Evolutionary conservation across 30 jellyfish, hydroid and myxozoan species (phyloP).

Genomic region (Cassiopea xamachana): DNA sequence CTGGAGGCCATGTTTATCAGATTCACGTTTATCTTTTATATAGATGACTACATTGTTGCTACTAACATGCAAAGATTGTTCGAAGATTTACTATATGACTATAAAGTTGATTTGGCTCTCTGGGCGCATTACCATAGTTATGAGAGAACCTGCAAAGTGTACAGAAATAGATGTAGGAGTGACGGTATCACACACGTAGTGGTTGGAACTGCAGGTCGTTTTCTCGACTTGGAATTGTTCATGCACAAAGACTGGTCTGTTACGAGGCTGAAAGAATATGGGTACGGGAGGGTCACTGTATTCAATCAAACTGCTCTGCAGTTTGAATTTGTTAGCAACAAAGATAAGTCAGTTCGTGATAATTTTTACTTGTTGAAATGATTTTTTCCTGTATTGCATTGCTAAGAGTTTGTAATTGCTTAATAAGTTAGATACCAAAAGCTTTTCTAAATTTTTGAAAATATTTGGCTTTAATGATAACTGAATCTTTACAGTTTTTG

Average conservation of each 20-base stretch:
- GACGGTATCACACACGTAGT: constrained; percentile 85
- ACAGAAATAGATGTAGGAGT: constrained; percentile 72
- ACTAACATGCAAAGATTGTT: constrained; percentile 87
- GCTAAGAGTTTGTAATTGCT: too few relatives aligned
- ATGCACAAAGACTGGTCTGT: constrained; percentile 78
- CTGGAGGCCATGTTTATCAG: too few relatives aligned
- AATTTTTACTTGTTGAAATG: constrained; percentile 63
- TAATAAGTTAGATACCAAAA: too few relatives aligned
- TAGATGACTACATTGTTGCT: constrained; percentile 82
- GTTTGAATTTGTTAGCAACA: constrained; percentile 68
- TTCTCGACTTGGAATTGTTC: constrained; percentile 69
- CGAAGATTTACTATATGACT: constrained; percentile 76
- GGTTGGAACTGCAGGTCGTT: constrained; percentile 88
- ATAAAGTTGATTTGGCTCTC: constrained; percentile 80
- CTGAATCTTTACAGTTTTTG: too few relatives aligned
- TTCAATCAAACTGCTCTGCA: constrained; percentile 71
- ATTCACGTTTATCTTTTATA: background rate
- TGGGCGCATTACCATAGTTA: constrained; percentile 93
- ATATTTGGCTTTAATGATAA: too few relatives aligned
- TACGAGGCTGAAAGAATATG: constrained; percentile 71
- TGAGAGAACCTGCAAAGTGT: constrained; percentile 90
- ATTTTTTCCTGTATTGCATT: background rate
- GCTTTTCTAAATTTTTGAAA: too few relatives aligned
- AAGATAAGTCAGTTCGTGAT: constrained; percentile 66
- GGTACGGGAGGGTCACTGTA: constrained; percentile 81